phyloP scores from a whole-genome alignment of 2,797 vertebrate species.

The Acanthopagrus latus region DNA sequence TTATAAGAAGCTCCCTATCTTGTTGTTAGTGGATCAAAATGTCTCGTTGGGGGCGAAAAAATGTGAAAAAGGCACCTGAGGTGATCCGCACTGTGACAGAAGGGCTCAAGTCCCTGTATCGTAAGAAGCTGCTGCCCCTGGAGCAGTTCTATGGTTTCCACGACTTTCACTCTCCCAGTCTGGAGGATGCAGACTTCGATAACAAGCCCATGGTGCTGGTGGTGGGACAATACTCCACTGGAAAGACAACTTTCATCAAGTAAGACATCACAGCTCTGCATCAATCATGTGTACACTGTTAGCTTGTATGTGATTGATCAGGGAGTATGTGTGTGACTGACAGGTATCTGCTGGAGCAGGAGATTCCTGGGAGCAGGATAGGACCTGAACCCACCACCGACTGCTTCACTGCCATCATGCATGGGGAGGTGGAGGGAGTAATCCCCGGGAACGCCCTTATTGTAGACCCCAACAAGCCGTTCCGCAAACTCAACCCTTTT shows the following conservation, averaged over 20 bases:
- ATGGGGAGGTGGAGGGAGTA: conserved; percentile 90
- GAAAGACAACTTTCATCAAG: conserved; percentile 96
- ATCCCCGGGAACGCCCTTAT: conserved; percentile 94
- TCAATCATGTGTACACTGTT: not conserved
- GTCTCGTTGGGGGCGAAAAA: conserved; percentile 94
- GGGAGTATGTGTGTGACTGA: conserved; percentile 13
- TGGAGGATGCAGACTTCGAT: conserved; percentile 95
- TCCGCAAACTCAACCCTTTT: conserved; percentile 95
- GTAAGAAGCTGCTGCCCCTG: conserved; percentile 90
- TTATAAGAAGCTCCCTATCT: conserved; percentile 38
- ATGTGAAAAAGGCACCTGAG: conserved; percentile 91
- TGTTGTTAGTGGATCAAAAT: conserved; percentile 74
- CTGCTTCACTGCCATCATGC: conserved; percentile 96
- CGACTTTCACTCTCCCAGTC: conserved; percentile 91
- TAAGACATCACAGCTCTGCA: conserved; percentile 64
- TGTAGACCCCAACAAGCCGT: conserved; percentile 94
- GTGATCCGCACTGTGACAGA: conserved; percentile 94
- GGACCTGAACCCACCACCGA: conserved; percentile 96
- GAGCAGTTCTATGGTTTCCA: conserved; percentile 94
- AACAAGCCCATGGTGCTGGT: conserved; percentile 97
- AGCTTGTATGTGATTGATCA: not conserved
- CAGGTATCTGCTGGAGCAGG: conserved; percentile 94
- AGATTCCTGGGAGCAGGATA: conserved; percentile 92
- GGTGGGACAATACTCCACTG: conserved; percentile 94
- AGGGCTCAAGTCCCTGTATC: conserved; percentile 93